Base-by-base conservation (phyloP, 2,888 invertebrate species). In the Quadroppia sp. region DNA sequence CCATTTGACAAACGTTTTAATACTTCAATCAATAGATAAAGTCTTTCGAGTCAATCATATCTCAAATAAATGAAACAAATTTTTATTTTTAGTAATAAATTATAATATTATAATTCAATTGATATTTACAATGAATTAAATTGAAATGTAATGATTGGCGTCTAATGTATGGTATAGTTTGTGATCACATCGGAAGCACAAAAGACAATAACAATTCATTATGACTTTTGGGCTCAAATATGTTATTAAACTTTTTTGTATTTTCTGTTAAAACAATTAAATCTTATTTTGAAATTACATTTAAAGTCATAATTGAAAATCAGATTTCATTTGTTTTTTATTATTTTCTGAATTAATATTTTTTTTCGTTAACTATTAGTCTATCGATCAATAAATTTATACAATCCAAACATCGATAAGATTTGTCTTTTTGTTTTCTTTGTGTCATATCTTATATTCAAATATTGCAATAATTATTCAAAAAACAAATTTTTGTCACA, bases 41-140 rank as follows among this genome's bases (percentile, higher is more conserved):
- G 48, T 48, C 20, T 36, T 7, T 36, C 20, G n/a, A 25, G 59
- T 59, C 59, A 59, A 59, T 59, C 59, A 59, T 30, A 30, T 59
- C 11, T 59, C 59, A 59, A 59, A 30, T 59, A 28, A 48, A 48
- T 48, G 30, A 59, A 59, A 59, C 59, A 67, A 67, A 67, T 67
- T 40, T 59, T 67, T 67, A 67, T 40, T 67, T 67, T 67, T 36
- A 40, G 67, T 67, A 67, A 67, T 67, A 67, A 67, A 67, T 67
- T 67, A 67, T 67, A 36, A 67, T 67, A 67, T 67, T 67, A 67
- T 67, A 36, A 67, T 67, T 59, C 59, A 59, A 59, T 59, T 28
- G 40, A 67, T 67, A 67, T 67, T 36, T 67, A 67, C 67, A 67
- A 20, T 36, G 32, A 36, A 67, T 36, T 67, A 67, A 67, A 67